These are phyloP conservation scores for Pyrochroa serraticornis DNA, from an alignment of 2,888 invertebrate genomes.

Conservation along the genomic window DNA sequence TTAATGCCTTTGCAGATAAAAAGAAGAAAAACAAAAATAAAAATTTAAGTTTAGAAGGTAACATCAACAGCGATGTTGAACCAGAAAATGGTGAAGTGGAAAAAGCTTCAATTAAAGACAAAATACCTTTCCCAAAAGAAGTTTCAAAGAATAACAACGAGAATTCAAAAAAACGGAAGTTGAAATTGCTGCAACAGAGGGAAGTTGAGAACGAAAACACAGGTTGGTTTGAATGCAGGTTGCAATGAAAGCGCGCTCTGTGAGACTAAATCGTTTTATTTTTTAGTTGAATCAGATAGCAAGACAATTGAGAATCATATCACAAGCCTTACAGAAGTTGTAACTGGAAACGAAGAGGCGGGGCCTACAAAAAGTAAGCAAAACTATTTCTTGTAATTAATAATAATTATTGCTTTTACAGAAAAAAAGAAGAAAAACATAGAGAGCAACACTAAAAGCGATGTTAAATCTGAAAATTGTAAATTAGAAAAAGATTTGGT, in stretches of 20 bases:
- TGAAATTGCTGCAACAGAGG: constrained; percentile 66
- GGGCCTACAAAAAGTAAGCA: constrained; percentile 35
- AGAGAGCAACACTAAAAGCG: too few species aligned
- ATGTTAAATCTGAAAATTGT: too few species aligned
- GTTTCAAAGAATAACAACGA: constrained; percentile 78
- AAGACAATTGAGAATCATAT: constrained; percentile 16
- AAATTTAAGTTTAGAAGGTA: too few species aligned
- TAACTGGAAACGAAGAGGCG: constrained; percentile 39
- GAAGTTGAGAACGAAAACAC: constrained; percentile 53
- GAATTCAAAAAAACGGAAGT: constrained; percentile 75
- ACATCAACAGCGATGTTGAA: too few species aligned
- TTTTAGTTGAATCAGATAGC: constrained; percentile 3
- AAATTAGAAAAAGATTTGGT: too few species aligned
- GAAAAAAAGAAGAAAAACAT: constrained; percentile 48
- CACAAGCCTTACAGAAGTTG: constrained; percentile 40
- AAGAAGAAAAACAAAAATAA: too few species aligned
- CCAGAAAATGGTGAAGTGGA: too few species aligned
- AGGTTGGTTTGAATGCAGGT: constrained; percentile 32
- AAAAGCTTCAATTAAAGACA: constrained; percentile 17
- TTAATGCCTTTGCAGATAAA: constrained; percentile 34
- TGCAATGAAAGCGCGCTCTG: too few species aligned
- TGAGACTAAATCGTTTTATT: background rate
- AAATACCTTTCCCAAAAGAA: constrained; percentile 72
- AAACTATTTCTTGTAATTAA: background rate
- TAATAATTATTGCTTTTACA: constrained; percentile 20